Evolutionary conservation across 92 coral and sea anemone species (phyloP).

Genomic region (Desmophyllum pertusum): DNA sequence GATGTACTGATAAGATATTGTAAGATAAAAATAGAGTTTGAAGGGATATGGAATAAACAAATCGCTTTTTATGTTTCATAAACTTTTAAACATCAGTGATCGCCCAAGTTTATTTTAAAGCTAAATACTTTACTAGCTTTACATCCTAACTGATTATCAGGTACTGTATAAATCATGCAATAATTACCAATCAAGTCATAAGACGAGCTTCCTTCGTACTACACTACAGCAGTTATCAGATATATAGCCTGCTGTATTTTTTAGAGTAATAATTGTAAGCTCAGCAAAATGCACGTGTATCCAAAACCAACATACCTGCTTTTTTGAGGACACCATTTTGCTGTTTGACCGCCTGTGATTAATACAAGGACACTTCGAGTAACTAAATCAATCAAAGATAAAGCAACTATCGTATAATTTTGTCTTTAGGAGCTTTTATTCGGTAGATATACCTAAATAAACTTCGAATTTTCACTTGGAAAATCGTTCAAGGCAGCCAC

Average conservation of each 20-base stretch:
- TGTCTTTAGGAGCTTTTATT: neutral
- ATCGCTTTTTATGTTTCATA: neutral
- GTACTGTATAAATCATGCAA: neutral
- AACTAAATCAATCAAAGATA: neutral
- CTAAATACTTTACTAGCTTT: neutral
- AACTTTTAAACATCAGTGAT: neutral
- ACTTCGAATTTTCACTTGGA: slow-evolving; percentile 21
- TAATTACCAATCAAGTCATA: neutral
- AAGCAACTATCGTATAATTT: too few species aligned
- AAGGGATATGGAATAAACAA: neutral
- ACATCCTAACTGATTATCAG: too few species aligned
- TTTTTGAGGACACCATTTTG: slow-evolving; percentile 98
- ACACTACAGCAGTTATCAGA: too few species aligned
- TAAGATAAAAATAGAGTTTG: neutral
- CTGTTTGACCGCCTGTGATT: slow-evolving; percentile 68
- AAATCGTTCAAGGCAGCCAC: slow-evolving; percentile 58
- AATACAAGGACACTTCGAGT: slow-evolving; percentile 26
- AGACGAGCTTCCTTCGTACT: neutral
- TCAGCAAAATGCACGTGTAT: slow-evolving; percentile 9
- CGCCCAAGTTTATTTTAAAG: neutral
- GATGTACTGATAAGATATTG: neutral
- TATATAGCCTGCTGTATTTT: neutral
- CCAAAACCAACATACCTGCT: slow-evolving; percentile 75
- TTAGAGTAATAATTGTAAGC: neutral
- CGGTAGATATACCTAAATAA: slow-evolving; percentile 43